Evolutionary conservation across 2,113 vertebrate species (phyloP), one percentile per base, ranked within the genome.

Genomic region (Origma solitaria): DNA sequence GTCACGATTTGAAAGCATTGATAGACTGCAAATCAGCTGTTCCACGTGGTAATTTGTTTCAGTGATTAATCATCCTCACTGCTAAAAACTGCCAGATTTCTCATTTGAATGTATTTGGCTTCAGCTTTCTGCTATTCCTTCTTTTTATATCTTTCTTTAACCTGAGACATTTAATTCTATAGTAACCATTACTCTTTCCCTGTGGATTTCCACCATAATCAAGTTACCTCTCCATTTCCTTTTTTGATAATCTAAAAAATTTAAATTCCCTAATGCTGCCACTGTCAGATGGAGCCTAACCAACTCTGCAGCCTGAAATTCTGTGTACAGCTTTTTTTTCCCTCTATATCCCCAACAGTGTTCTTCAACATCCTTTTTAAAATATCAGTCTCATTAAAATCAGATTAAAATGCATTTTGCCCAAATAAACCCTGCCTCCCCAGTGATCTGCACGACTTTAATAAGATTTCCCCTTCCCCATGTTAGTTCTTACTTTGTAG

Each of bases 391-490:
- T 93, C 90, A 91, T 94, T 93, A 94, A 91, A 94, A 70, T 51
- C 65, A 94, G 92, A 92, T 95, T 95, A 89, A 96, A 93, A 93
- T 65, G 57, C 40, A 22, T 95, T 96, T 91, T 95, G 51, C 78
- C 60, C 70, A 95, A 72, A 85, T 84, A 91, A 91, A 44, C 64
- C 80, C 44, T 50, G 15, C 47, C 56, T 96, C 92, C 82, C 88
- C 42, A 53, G 80, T 47, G 68, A 83, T 81, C 47, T 81, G 30
- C 64, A 50, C 21, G n/a, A 62, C 51, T 94, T 78, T 47, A 71
- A 60, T 40, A 75, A 79, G 81, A 64, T 71, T 94, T 85, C 64
- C 47, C 57, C 3, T 42, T 60, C 69, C 49, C 78, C 3, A 0
- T 68, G 53, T 38, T 56, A 45, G 33, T 54, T 94, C 51, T 82